phyloP scores from a whole-genome alignment of 1,140 invertebrate genomes.

The Drosophila orena region DNA sequence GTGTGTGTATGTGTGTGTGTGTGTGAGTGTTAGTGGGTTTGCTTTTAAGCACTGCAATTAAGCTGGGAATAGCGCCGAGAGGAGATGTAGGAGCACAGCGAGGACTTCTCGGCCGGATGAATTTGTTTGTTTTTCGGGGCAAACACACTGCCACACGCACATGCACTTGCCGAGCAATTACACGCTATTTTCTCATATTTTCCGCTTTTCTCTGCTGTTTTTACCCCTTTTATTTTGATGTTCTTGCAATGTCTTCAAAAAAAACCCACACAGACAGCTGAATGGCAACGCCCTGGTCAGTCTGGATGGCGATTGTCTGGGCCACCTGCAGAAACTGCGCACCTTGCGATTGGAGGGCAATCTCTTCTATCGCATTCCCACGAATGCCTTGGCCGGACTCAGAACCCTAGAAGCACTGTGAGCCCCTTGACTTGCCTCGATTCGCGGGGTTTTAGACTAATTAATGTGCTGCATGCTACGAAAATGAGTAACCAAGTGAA shows the following conservation, averaged over 20 bases:
- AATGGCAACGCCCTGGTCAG: slow-evolving; percentile 88
- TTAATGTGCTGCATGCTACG: slow-evolving; percentile 23
- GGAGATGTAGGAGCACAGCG: slow-evolving; percentile 4
- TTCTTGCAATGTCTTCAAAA: slow-evolving; percentile 45
- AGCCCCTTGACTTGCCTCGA: slow-evolving; percentile 84
- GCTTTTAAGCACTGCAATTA: slow-evolving; percentile 59
- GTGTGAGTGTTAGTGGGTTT: slow-evolving; percentile 42
- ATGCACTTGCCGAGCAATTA: slow-evolving; percentile 56
- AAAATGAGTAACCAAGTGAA: slow-evolving; percentile 19
- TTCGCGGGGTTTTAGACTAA: slow-evolving; percentile 16
- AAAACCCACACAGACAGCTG: slow-evolving; percentile 87
- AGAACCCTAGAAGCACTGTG: slow-evolving; percentile 88
- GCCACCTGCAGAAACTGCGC: slow-evolving; percentile 86
- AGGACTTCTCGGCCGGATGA: slow-evolving; percentile 48
- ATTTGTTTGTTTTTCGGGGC: slow-evolving; percentile 53
- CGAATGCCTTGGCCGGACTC: slow-evolving; percentile 87
- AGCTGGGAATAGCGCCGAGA: slow-evolving; percentile 36
- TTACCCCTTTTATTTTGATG: slow-evolving; percentile 40
- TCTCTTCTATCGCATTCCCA: slow-evolving; percentile 87
- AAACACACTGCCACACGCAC: slow-evolving; percentile 31
- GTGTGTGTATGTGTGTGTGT: slow-evolving; percentile 7
- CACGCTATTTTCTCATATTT: slow-evolving; percentile 70
- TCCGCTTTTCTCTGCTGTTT: slow-evolving; percentile 56
- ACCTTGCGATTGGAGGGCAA: slow-evolving; percentile 89
- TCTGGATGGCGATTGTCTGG: slow-evolving; percentile 86